Base-by-base conservation (phyloP, 2,113 vertebrate genomes). In the Lethenteron reissneri region DNA sequence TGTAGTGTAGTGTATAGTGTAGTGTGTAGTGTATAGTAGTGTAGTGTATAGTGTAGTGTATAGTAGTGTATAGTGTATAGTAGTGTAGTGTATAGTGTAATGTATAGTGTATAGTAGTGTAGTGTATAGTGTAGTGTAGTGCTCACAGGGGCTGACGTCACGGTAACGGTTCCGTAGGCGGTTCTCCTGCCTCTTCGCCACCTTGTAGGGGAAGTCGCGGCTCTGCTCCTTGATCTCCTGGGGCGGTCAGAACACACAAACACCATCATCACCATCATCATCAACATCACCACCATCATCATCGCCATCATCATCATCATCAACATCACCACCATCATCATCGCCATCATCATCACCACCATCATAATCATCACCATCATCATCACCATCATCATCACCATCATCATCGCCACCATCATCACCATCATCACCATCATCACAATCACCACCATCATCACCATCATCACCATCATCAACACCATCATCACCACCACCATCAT, bases 121-220 rank as follows among this genome's bases (percentile, higher is more conserved):
- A 41, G 25, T 41, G 25, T 41, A 41, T 41, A 41, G 25, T 41
- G 25, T 4, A 41, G 25, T 59, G 64, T 56, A 13, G 68, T 77
- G 91, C 94, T 90, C 80, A 99, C 94, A 99, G 69, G 94, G 94
- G 76, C 90, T 99, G 78, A 99, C 94, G 76, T 99, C 94, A 85
- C 94, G 84, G 85, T 99, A 99, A 79, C 94, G 90, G 80, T 99
- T 99, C 79, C 90, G 86, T 75, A 76, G 87, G 84, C 92, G 95
- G 81, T 99, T 99, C 80, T 89, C 87, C 9, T 86, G 87, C 79
- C 86, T 82, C 82, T 92, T 96, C 77, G 94, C 91, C 79, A 90
- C 79, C 83, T 84, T 89, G 76, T 91, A 99, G 1, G 94, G 88
- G 77, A 95, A 90, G 79, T 97, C 94, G 80, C 88, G 88, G 73